Conservation (phyloP, 2,113 vertebrate species). For the Xenopus laevis region DNA sequence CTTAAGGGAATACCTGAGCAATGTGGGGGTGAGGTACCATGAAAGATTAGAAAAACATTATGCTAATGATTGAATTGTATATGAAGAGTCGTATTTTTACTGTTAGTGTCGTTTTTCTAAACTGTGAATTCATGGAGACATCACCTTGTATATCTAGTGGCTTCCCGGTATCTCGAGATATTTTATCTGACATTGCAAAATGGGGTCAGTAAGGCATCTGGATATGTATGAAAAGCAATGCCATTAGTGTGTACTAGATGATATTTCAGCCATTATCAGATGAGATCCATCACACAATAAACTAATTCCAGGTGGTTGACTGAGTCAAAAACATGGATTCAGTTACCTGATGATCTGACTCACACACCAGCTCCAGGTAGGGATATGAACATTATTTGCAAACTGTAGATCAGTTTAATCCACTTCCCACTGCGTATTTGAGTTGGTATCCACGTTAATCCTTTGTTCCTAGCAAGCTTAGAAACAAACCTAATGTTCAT, state of each 20-base stretch:
- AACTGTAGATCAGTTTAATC: too few species aligned
- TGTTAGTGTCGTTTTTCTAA: too few species aligned
- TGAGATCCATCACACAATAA: constrained; percentile 4
- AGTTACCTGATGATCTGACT: constrained; percentile 5
- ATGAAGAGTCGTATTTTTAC: too few species aligned
- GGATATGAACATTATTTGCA: not conserved
- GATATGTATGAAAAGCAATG: not conserved
- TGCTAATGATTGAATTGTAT: too few species aligned
- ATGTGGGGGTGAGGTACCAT: too few species aligned
- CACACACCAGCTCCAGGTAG: not conserved
- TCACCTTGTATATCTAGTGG: not conserved
- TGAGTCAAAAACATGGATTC: constrained; percentile 5
- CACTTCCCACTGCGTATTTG: too few species aligned
- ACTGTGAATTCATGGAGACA: too few species aligned
- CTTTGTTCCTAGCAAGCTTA: too few species aligned
- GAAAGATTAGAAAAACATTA: too few species aligned
- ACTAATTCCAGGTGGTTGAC: constrained; percentile 5
- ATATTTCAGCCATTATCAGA: not conserved
- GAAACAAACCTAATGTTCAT: too few species aligned
- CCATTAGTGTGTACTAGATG: not conserved
- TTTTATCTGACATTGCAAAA: constrained; percentile 7
- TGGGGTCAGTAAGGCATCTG: constrained; percentile 5
- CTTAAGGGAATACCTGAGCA: too few species aligned
- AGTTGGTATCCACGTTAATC: too few species aligned
- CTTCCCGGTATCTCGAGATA: not conserved